Evolutionary conservation across 2,888 invertebrate genomes (phyloP).

Genomic region (Lasius fuliginosus): DNA sequence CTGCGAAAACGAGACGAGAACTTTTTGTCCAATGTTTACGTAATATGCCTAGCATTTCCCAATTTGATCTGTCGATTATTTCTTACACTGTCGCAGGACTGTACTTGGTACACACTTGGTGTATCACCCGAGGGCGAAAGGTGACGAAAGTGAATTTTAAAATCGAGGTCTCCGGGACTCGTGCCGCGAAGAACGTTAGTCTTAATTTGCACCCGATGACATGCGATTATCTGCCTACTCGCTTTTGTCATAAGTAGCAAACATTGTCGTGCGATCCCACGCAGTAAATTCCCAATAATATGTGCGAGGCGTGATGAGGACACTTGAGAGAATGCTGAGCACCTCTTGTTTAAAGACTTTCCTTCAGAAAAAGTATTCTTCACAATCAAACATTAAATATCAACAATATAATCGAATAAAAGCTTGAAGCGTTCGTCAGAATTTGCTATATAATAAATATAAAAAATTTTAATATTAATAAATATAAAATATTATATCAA

Average conservation of each 20-base stretch:
- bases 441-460: background rate
- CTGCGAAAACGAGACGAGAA: background rate
- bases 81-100: slow-evolving; percentile 37
- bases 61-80: background rate
- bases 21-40: background rate
- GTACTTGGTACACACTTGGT: slow-evolving; percentile 50
- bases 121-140: slow-evolving; percentile 56
- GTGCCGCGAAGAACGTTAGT: slow-evolving; percentile 67
- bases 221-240: slow-evolving; percentile 69
- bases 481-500: background rate
- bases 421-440: background rate
- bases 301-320: background rate
- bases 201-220: slow-evolving; percentile 68
- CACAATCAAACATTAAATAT: background rate
- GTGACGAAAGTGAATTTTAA: slow-evolving; percentile 75
- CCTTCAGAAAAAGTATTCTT: background rate
- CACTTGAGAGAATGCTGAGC: slow-evolving; percentile 9
- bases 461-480: slow-evolving; percentile 11
- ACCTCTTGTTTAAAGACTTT: background rate
- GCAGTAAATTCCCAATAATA: slow-evolving; percentile 27
- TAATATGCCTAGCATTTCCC: background rate
- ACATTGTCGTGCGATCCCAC: slow-evolving; percentile 48
- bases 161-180: slow-evolving; percentile 69
- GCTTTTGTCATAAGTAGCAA: slow-evolving; percentile 64
- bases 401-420: background rate